Evolutionary conservation across 2,888 invertebrate genomes (phyloP).

Genomic region (Pemphredon lugubris): DNA sequence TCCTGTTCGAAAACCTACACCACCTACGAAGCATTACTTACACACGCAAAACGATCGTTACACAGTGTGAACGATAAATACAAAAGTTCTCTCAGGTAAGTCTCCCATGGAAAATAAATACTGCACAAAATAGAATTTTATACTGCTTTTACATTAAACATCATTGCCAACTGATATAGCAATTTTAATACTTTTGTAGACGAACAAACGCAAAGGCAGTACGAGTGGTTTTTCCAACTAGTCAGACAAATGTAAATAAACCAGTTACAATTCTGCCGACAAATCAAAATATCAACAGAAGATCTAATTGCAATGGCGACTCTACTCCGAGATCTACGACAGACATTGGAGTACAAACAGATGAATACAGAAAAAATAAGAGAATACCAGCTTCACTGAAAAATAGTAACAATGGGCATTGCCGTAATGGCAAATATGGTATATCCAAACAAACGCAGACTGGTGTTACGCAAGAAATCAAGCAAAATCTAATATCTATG

Average conservation of each 20-base stretch:
- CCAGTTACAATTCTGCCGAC: constrained; percentile 66
- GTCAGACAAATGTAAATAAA: constrained; percentile 48
- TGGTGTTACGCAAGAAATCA: constrained; percentile 63
- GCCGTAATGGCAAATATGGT: constrained; percentile 49
- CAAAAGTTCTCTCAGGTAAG: constrained; percentile 70
- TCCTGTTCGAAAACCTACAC: constrained; percentile 75
- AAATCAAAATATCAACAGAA: constrained; percentile 34
- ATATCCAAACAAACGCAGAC: constrained; percentile 78
- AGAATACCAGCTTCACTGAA: constrained; percentile 64
- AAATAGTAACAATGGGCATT: constrained; percentile 29
- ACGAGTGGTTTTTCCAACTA: constrained; percentile 38
- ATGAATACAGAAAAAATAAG: constrained; percentile 67
- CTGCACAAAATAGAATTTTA: constrained; percentile 4
- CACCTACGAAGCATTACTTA: constrained; percentile 80
- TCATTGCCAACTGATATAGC: constrained; percentile 9
- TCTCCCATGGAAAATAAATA: constrained; percentile 5
- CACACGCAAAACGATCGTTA: constrained; percentile 77
- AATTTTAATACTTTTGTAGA: constrained; percentile 45
- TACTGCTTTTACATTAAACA: constrained; percentile 12
- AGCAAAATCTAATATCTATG: constrained; percentile 67
- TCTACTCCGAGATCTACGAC: constrained; percentile 50
- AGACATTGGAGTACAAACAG: constrained; percentile 75
- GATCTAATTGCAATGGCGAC: constrained; percentile 7
- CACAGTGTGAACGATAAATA: constrained; percentile 76
- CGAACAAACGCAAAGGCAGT: constrained; percentile 52